Base-by-base conservation (phyloP, 1,140 invertebrate species). In the Pseudomyrmex flavicornis region DNA sequence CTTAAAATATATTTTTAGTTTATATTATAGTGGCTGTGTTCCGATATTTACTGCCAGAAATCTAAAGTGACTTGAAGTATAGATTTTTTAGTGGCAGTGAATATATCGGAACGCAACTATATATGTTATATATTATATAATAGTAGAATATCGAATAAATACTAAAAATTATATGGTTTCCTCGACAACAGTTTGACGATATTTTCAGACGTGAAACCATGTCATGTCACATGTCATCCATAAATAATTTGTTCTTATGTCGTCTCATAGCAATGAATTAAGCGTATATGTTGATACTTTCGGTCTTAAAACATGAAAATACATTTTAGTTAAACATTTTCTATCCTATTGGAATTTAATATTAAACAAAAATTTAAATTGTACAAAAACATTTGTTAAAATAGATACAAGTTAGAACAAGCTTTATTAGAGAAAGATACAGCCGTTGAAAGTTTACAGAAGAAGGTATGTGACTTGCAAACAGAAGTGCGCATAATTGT, bases 401-500 rank as follows among this genome's bases (percentile, higher is more conserved):
- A 44, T 84, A 96, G 95, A 92, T 96, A 94, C 73, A 92, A 95
- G 86, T 85, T 95, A n/a, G 94, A 95, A 83, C 92, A 95, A 74
- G 93, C 94, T 22, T 72, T 95, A 26, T 69, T 95, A 48, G 92
- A 93, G 62, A 94, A 94, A 82, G 95, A 95, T 80, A 91, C 92
- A 12, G 93, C 92, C 0, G 88, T 95, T 5, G 95, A 95, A 13
- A 90, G 82, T 48, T 89, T 95, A 3, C 93, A 95, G 80, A 90
- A 92, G 69, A 95, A 95, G 85, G 88, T 95, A 84, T 92, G 91
- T 75, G 92, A 91, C 10, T 86, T 95, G 20, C 94, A 95, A 80
- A 89, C 91, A 85, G 95, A 95, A 88, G 91, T 94, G 91, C 88
- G 91, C 83, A 88, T 92, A 77, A 74, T 93, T 5, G 85, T 91